Evolutionary conservation across 2,113 vertebrate species (phyloP), one percentile per base, ranked within the genome.

Genomic region (Epinephelus fuscoguttatus): DNA sequence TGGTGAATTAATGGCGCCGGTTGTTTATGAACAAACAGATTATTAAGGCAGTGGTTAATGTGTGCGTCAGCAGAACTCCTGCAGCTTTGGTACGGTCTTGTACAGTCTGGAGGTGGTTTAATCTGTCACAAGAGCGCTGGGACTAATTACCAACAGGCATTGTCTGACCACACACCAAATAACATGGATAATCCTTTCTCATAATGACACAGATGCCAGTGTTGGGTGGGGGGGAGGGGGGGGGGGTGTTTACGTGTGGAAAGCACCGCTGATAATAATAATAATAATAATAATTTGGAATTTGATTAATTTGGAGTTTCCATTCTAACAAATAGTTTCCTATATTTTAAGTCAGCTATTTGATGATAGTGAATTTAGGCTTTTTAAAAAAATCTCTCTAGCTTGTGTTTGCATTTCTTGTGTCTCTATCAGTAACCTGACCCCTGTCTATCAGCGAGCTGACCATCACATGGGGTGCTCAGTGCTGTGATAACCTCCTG

Each of bases 401-500:
- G 80, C 50, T 62, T 75, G 60, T 82, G 64, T 91, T 90, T 89
- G 74, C 63, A 69, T 77, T 81, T 72, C 69, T 56, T 84, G 55
- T 67, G 63, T 64, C 60, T 69, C 75, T 64, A 69, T 78, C 86
- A 68, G 90, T 83, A 91, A 88, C 80, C 62, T 62, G 87, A 86
- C 17, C 77, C 70, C 40, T 9, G n/a, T 72, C 75, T 78, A 77
- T 84, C 88, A 86, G 66, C 3, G 18, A 15, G 84, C 68, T 81
- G 75, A 70, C 61, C 37, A 14, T 83, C 78, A 73, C 78, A 78
- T 2, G 1, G 63, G 40, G 63, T 37, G 62, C 42, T 79, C 59
- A 30, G 33, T n/a, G 63, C 63, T 78, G 79, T 82, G 89, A 90
- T 90, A 91, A 92, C 90, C 91, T 87, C 84, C 76, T 72, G 86